phyloP scores from a whole-genome alignment of 2,113 vertebrate species.

The Stegastes partitus region DNA sequence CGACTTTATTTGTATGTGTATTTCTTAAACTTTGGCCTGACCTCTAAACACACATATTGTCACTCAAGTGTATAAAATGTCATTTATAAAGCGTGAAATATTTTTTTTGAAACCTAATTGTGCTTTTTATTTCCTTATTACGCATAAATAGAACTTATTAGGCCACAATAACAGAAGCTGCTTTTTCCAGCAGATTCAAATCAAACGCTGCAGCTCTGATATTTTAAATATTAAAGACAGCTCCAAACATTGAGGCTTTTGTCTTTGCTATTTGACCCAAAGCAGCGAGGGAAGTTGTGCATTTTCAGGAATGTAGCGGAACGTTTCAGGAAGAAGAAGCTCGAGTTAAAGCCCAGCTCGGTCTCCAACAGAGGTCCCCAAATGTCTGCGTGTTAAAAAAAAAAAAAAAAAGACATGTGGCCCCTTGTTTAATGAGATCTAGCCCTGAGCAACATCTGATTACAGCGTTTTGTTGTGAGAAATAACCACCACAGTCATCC shows the following conservation, averaged over 20 bases:
- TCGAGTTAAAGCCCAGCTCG: slow-evolving; percentile 14
- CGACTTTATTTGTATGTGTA: background rate
- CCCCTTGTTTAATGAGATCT: background rate
- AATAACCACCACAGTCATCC: background rate
- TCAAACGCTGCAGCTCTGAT: background rate
- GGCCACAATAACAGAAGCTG: background rate
- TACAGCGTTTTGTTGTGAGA: slow-evolving; percentile 8
- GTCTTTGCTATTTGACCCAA: slow-evolving; percentile 73
- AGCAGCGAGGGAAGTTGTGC: slow-evolving; percentile 62
- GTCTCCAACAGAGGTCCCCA: slow-evolving; percentile 24
- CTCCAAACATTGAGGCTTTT: slow-evolving; percentile 60
- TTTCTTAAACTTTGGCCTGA: slow-evolving; percentile 54
- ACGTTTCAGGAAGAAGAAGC: slow-evolving; percentile 56
- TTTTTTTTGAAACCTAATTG: too few species aligned
- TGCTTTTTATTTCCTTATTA: too few species aligned
- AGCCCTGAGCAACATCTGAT: slow-evolving; percentile 19
- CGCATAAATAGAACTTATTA: background rate
- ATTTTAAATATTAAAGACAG: slow-evolving; percentile 41
- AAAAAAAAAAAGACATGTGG: slow-evolving; percentile 1
- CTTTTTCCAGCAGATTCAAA: background rate
- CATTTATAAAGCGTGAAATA: background rate
- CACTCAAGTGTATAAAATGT: background rate
- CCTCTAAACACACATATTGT: background rate
- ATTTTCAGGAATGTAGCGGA: slow-evolving; percentile 76
- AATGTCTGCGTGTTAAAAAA: background rate